phyloP scores from a whole-genome alignment of 2,797 vertebrate species.

The Characodon lateralis region DNA sequence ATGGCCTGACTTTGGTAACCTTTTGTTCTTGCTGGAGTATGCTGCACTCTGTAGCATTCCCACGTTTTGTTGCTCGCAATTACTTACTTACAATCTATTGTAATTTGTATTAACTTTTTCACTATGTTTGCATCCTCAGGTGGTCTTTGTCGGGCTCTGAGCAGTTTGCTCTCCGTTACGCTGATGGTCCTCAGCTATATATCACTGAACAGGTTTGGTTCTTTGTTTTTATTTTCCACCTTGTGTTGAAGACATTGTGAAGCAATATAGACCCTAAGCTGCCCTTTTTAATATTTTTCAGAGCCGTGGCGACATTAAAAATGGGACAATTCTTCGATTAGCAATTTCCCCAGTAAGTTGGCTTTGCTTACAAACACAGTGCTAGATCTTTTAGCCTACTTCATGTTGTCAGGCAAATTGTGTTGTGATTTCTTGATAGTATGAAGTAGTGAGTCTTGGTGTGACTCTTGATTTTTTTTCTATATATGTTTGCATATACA shows the following conservation, averaged over 20 bases:
- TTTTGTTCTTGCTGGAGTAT: conserved; percentile 41
- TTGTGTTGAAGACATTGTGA: neutral
- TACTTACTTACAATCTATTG: neutral
- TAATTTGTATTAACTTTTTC: conserved; percentile 6
- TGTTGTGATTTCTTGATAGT: neutral
- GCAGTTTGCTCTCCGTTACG: conserved; percentile 94
- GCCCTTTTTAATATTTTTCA: conserved; percentile 62
- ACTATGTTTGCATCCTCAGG: conserved; percentile 69
- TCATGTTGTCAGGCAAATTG: neutral
- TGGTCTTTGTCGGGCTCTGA: conserved; percentile 96
- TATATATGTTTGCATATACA: neutral
- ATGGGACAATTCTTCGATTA: conserved; percentile 95
- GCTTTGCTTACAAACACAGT: conserved; percentile 3
- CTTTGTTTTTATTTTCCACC: neutral
- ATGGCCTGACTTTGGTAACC: conserved; percentile 37
- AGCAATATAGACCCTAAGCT: neutral
- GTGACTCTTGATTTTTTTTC: neutral
- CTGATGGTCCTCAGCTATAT: conserved; percentile 96
- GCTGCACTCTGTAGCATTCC: conserved; percentile 25
- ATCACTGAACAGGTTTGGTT: conserved; percentile 94
- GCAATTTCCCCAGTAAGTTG: conserved; percentile 92
- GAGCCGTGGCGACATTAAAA: conserved; percentile 97
- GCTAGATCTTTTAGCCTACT: neutral
- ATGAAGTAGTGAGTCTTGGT: neutral
- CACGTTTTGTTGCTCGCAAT: conserved; percentile 5